Evolutionary conservation across 2,113 vertebrate genomes (phyloP), one percentile per base, ranked within the genome.

Genomic region (Hymenochirus boettgeri): DNA sequence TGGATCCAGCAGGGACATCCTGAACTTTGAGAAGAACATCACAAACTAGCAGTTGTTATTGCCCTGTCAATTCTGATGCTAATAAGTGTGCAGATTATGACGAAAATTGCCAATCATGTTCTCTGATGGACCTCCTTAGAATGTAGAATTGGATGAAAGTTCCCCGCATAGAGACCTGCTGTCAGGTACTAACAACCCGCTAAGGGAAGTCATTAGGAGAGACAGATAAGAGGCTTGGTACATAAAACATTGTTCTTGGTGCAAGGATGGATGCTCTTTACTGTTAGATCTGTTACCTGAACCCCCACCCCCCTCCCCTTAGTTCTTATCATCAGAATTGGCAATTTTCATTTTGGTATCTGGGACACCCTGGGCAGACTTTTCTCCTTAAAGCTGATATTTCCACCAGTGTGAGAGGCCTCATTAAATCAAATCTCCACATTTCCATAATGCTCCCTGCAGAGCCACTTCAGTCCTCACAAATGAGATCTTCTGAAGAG

Each of bases 101-200:
- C 92, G 93, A 98, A 97, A 99, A 97, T 99, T 95, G 95, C 96
- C 96, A 98, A 96, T 98, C 95, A 95, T 97, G 92, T 91, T 96
- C 93, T 93, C 90, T 94, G 96, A 98, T 94, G 92, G 92, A 96
- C 91, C 33, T 95, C 86, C 90, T 95, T 93, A 93, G 93, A 95
- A 97, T 92, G 91, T 91, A 84, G 80, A 92, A 90, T 93, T 92
- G 91, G 86, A 91, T 85, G 89, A 92, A 95, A 96, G 88, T 93
- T 93, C 88, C 89, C 93, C 87, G 92, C 94, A 91, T 85, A 87
- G 93, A 97, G 94, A 97, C 92, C 91, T 90, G 91, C 92, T 97
- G 94, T 97, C 95, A 97, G 89, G 85, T 89, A 89, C 92, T 97
- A 96, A 97, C 94, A 97, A 99, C 92, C 93, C 96, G 94, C 96